These are phyloP conservation scores for Orussus abietinus DNA, from an alignment of 1,140 invertebrate species.

Conservation along the genomic window DNA sequence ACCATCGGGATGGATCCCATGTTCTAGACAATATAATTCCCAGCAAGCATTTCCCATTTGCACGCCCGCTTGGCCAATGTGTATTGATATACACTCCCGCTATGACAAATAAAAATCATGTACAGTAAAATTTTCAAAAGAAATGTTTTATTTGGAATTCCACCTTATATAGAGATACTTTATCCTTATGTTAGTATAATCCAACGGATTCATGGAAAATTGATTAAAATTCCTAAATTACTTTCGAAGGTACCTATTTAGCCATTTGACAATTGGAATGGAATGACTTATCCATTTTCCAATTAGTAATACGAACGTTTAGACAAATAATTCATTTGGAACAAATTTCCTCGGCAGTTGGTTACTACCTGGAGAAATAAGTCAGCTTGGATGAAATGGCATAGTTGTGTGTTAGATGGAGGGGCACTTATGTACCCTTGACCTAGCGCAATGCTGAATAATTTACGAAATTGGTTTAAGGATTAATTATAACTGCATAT, in stretches of 20 bases:
- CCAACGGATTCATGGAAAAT: background rate
- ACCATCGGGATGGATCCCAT: slow-evolving; percentile 66
- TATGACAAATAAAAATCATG: slow-evolving; percentile 23
- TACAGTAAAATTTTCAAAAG: no score
- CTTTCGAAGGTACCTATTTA: slow-evolving; percentile 22
- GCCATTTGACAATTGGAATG: slow-evolving; percentile 22
- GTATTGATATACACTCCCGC: slow-evolving; percentile 63
- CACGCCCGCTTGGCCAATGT: slow-evolving; percentile 69
- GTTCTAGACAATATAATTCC: slow-evolving; percentile 68
- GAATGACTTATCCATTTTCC: slow-evolving; percentile 14
- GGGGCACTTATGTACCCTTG: slow-evolving; percentile 11
- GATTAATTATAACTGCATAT: no score
- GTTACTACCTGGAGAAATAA: no score
- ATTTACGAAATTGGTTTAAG: no score
- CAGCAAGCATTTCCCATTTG: slow-evolving; percentile 67
- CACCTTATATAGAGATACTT: background rate
- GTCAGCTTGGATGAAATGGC: background rate
- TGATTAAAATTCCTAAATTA: background rate
- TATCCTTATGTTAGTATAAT: no score
- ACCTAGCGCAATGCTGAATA: slow-evolving; percentile 16
- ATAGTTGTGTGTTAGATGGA: background rate
- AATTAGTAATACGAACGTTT: no score
- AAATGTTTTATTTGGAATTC: slow-evolving; percentile 5
- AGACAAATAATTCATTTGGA: no score
- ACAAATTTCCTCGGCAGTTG: no score